Evolutionary conservation across 2,797 vertebrate genomes (phyloP).

Genomic region (Oceanodroma leucorhoa): DNA sequence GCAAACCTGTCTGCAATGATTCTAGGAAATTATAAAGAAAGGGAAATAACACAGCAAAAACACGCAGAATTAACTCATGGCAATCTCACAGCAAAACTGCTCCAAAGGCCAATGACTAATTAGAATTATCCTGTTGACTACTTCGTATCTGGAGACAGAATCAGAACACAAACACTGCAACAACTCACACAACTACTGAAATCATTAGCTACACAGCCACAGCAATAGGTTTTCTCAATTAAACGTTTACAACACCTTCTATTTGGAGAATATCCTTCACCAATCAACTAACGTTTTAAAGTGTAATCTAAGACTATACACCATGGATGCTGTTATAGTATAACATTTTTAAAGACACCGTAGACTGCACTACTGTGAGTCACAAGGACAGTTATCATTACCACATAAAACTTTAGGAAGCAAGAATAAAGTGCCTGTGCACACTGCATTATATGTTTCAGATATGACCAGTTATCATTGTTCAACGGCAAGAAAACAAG

Average conservation of each 20-base stretch:
- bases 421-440: not conserved
- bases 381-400: not conserved
- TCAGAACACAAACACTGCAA: not conserved
- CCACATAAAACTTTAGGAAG: not conserved
- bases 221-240: not conserved
- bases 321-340: fast-evolving
- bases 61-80: not conserved
- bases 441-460: not conserved
- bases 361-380: not conserved
- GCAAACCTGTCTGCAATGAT: not conserved
- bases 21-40: not conserved
- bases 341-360: not conserved
- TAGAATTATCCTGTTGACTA: not conserved
- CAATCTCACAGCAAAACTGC: not conserved
- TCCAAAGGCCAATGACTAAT: not conserved
- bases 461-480: not conserved
- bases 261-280: not conserved
- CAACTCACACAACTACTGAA: not conserved
- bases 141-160: not conserved
- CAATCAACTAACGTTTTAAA: not conserved
- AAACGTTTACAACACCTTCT: not conserved
- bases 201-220: not conserved
- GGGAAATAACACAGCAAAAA: not conserved
- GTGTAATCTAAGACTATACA: not conserved
- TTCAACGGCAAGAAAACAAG: not conserved